These are phyloP conservation scores for Acanthosepion pharaonis DNA, from an alignment of 2,888 invertebrate genomes.

Conservation along the genomic window DNA sequence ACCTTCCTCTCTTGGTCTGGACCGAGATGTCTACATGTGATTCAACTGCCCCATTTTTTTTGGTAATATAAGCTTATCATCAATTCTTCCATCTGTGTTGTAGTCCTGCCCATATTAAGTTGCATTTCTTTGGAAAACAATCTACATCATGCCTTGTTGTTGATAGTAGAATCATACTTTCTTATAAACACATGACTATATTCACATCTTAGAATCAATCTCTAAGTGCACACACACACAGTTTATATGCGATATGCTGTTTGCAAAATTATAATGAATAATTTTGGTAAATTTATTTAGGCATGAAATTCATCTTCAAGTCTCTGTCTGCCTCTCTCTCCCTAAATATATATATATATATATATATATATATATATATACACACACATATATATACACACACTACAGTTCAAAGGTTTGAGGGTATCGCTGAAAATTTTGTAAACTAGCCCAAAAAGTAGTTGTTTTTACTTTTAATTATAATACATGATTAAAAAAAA, in stretches of 20 bases:
- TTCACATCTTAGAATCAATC: no score
- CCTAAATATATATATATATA: neutral
- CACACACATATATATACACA: neutral
- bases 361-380: neutral
- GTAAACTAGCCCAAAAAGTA: no score
- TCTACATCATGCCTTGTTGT: neutral
- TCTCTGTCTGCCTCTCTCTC: no score
- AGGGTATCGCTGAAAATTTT: no score
- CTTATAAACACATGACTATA: neutral
- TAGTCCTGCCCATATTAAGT: neutral
- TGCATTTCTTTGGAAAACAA: conserved; percentile 9
- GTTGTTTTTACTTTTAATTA: no score
- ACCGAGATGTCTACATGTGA: neutral
- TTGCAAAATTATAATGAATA: no score
- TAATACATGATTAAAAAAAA: no score
- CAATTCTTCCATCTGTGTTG: neutral
- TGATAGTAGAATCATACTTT: neutral
- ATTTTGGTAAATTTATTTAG: no score
- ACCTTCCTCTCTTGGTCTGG: neutral
- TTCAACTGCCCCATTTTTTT: conserved; percentile 8
- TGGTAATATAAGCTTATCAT: neutral
- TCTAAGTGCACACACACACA: no score
- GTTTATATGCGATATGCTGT: no score
- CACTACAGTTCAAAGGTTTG: no score
- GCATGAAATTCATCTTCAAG: no score